Base-by-base conservation (phyloP, 2,888 invertebrate species). In the Oconnorella tubifera region DNA sequence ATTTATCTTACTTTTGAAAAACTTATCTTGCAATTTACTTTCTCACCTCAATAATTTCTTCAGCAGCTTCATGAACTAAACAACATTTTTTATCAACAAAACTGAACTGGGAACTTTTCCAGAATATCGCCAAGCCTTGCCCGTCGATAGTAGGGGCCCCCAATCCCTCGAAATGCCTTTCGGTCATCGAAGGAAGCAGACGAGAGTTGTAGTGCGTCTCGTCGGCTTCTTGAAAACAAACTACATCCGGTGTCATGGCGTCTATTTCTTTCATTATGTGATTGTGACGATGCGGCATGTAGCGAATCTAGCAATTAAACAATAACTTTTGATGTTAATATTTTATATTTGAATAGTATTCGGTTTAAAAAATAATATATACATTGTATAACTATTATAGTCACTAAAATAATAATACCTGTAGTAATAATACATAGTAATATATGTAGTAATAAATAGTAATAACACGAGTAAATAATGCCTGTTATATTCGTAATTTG, bases 101-200 rank as follows among this genome's bases (percentile, higher is more conserved):
- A n/a, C 33, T 25, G 29, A 60, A 60, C 28, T n/a, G 23, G 6
- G n/a, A n/a, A 19, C 23, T 23, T n/a, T 28, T 60, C 60, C 60
- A 60, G 50, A 60, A 60, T 49, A 49, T 60, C 10, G 51, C 60
- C 60, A 60, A 14, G 29, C 60, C 60, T 50, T 60, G 60, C 10
- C 50, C 31, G 10, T 50, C 51, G 0, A 29, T 2, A 2, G 60
- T 60, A 2, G 29, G 4, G n/a, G 3, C 49, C n/a, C 31, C 27
- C 32, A 60, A 28, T 14, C 60, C 60, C 6, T 3, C n/a, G 60
- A 50, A 60, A 0, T 51, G 50, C 0, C 19, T 2, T 10, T 27
- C 31, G 1, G 28, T n/a, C 49, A 60, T 48, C 6, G 48, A 48
- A 25, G 51, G 60, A 29, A 29, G n/a, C 2, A 60, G 50, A n/a